A percentile compares a stretch with the other conserved stretches of the same genome.
Evolutionary conservation across 1,140 invertebrate species (phyloP).

Genomic region (Lasioglossum albipes): DNA sequence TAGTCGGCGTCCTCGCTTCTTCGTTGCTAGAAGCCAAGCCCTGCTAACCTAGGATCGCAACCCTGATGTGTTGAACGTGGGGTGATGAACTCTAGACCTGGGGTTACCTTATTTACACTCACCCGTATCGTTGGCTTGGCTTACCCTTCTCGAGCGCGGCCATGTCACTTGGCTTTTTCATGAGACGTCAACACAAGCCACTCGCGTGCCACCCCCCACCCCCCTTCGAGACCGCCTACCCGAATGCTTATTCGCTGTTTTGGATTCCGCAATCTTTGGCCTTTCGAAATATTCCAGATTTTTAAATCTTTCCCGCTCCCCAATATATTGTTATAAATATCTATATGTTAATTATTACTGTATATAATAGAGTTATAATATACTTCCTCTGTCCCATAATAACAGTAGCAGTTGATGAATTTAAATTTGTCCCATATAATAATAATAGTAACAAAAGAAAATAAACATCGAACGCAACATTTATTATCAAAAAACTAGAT

Average conservation of each 20-base stretch:
- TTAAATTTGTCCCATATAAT: too few species aligned
- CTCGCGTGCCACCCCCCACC: not conserved
- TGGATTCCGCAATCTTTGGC: not conserved
- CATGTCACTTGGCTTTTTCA: conserved; percentile 48
- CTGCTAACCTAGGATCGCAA: conserved; percentile 55
- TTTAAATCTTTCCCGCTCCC: not conserved
- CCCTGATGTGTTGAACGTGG: conserved; percentile 52
- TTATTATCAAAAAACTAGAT: too few species aligned
- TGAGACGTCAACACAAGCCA: conserved; percentile 35
- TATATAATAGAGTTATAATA: too few species aligned
- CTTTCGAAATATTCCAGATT: not conserved
- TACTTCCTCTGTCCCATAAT: too few species aligned
- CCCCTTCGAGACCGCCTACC: too few species aligned
- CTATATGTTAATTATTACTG: too few species aligned
- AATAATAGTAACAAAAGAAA: too few species aligned
- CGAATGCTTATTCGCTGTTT: not conserved
- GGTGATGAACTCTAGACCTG: conserved; percentile 56
- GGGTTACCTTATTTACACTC: conserved; percentile 64
- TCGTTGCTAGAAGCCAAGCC: conserved; percentile 22
- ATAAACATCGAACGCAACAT: too few species aligned
- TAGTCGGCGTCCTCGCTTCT: conserved; percentile 25
- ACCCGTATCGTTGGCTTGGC: conserved; percentile 55
- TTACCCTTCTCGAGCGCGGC: conserved; percentile 32
- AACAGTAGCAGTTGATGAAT: too few species aligned
- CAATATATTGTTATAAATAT: too few species aligned